phyloP scores from a whole-genome alignment of 1,140 invertebrate species.

The Helicoverpa zea region DNA sequence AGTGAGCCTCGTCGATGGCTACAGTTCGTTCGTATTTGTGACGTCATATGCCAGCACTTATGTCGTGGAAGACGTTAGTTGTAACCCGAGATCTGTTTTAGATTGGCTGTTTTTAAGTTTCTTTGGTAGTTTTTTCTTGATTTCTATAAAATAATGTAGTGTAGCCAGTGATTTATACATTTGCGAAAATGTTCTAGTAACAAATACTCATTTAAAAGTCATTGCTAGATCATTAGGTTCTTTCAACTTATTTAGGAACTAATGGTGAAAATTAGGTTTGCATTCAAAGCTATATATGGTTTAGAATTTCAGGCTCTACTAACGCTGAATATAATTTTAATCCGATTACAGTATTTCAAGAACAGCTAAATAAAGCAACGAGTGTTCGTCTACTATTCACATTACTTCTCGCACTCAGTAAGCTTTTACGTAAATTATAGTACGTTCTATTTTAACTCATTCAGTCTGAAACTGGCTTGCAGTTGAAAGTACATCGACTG shows the following conservation, averaged over 20 bases:
- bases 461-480: background rate
- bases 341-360: too few relatives aligned
- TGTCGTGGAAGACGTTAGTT: slow-evolving; percentile 29
- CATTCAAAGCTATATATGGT: too few relatives aligned
- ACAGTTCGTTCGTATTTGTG: slow-evolving; percentile 45
- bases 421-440: background rate
- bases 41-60: slow-evolving; percentile 38
- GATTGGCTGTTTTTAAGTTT: background rate
- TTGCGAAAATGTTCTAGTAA: too few relatives aligned
- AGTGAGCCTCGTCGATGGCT: slow-evolving; percentile 74
- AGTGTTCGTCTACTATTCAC: too few relatives aligned
- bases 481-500: background rate
- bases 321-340: too few relatives aligned
- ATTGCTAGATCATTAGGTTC: background rate
- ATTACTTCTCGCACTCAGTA: too few relatives aligned
- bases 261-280: too few relatives aligned
- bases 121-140: background rate
- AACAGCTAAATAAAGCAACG: too few relatives aligned
- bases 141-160: too few relatives aligned
- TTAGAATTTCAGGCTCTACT: too few relatives aligned
- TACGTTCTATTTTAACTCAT: slow-evolving; percentile 3
- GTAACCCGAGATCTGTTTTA: slow-evolving; percentile 1
- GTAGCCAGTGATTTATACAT: too few relatives aligned
- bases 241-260: background rate
- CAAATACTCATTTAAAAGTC: too few relatives aligned